Conservation (phyloP, 2,113 vertebrate genomes). For the Suncus etruscus region DNA sequence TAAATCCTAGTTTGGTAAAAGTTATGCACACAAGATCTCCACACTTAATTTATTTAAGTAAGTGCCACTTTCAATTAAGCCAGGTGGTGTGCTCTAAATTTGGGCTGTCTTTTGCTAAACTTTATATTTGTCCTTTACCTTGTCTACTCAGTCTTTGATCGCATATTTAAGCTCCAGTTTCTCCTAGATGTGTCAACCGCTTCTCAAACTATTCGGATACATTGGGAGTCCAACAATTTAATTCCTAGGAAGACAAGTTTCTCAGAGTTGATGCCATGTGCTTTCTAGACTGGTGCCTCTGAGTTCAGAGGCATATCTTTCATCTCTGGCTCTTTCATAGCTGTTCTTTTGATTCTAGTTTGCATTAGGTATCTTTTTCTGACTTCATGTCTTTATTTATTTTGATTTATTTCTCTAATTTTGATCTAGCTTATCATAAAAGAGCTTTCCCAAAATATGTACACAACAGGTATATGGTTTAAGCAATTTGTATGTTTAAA, state of each 20-base stretch:
- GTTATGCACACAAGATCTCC: neutral
- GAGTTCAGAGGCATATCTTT: neutral
- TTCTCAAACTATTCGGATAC: neutral
- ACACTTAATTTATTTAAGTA: neutral
- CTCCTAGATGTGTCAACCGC: neutral
- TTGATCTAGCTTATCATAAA: neutral
- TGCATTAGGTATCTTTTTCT: neutral
- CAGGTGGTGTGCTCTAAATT: neutral
- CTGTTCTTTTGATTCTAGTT: neutral
- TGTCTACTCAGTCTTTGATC: neutral
- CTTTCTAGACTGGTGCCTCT: neutral
- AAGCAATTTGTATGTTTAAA: neutral
- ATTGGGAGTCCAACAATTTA: neutral
- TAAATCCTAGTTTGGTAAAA: neutral
- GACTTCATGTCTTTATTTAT: neutral
- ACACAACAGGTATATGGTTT: neutral
- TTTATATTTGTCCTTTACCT: neutral
- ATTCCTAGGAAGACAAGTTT: neutral
- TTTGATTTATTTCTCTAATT: neutral
- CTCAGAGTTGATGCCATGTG: neutral
- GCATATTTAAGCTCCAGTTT: neutral
- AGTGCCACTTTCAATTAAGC: neutral
- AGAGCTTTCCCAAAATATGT: neutral
- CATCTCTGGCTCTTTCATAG: neutral
- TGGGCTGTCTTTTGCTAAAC: neutral